Evolutionary conservation across 2,888 invertebrate genomes (phyloP), one percentile per base, ranked within the genome.

Genomic region (Acanthosoma haemorrhoidale): DNA sequence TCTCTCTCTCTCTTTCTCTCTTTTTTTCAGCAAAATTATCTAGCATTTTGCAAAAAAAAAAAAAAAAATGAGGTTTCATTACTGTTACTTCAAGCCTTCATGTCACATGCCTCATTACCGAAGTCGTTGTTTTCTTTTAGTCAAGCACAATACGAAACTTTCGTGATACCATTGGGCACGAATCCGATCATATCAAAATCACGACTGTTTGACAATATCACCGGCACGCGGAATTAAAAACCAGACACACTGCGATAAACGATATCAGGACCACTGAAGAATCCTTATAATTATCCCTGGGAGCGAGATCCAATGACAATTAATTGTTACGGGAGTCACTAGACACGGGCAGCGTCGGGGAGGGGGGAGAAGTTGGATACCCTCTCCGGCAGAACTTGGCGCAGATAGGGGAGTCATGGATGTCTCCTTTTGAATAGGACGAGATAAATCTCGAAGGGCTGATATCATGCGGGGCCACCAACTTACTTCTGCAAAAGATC

Each of bases 391-490:
- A 25, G 51, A 51, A 51, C 21, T 21, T 51, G 21, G 8, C 25
- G 3, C 4, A 25, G 51, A 51, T 51, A 51, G 51, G 51, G 25
- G 25, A 13, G 25, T 13, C 51, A 51, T 51, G n/a, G 51, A 25
- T 51, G 51, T 51, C n/a, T n/a, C 51, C 51, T 51, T 51, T 51
- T 51, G 51, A 51, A 51, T 51, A 51, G 51, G 18, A 13, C 8
- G 51, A 51, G 51, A 51, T 51, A 51, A 51, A 51, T 51, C 51
- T 25, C 18, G 13, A 9, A 25, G n/a, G 51, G 51, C n/a, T 25
- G 51, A 51, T 51, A 51, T 21, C 51, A 51, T 51, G 51, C 51
- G 51, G 51, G 51, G 25, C 25, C n/a, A n/a, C n/a, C n/a, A 25
- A 51, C 4, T 51, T 51, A 51, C 25, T 51, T 51, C 51, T 29